Evolutionary conservation across 2,888 invertebrate species (phyloP).

Genomic region (Agrochola lota): DNA sequence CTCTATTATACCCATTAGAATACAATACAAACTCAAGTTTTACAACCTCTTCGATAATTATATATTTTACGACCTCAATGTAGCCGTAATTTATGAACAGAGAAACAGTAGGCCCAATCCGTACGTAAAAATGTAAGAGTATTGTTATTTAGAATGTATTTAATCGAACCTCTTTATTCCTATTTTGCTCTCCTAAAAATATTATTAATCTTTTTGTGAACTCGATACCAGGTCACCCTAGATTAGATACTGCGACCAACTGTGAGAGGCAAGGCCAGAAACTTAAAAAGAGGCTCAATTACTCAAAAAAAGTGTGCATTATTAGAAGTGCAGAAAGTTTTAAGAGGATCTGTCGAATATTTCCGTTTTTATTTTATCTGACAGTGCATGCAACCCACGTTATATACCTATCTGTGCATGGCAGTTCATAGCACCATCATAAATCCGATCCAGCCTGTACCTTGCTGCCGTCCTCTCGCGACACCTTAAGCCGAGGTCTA

Average conservation of each 20-base stretch:
- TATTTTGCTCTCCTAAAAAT: no score
- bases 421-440: background rate
- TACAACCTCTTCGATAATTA: conserved; percentile 21
- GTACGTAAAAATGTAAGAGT: background rate
- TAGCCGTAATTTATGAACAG: background rate
- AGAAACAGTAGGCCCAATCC: background rate
- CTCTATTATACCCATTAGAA: background rate
- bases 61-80: conserved; percentile 15
- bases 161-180: no score
- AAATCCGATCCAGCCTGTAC: no score
- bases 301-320: no score
- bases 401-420: background rate
- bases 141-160: background rate
- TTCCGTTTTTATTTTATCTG: background rate
- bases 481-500: background rate
- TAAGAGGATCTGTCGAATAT: no score
- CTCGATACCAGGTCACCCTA: no score
- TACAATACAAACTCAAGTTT: conserved; percentile 12
- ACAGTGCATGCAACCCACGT: no score
- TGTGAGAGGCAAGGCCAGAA: no score
- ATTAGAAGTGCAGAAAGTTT: no score
- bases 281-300: no score
- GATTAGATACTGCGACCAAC: no score
- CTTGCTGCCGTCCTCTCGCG: background rate
- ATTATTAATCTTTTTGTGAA: no score